These are phyloP conservation scores for Strix aluco DNA, from an alignment of 2,113 vertebrate species.

Conservation along the genomic window DNA sequence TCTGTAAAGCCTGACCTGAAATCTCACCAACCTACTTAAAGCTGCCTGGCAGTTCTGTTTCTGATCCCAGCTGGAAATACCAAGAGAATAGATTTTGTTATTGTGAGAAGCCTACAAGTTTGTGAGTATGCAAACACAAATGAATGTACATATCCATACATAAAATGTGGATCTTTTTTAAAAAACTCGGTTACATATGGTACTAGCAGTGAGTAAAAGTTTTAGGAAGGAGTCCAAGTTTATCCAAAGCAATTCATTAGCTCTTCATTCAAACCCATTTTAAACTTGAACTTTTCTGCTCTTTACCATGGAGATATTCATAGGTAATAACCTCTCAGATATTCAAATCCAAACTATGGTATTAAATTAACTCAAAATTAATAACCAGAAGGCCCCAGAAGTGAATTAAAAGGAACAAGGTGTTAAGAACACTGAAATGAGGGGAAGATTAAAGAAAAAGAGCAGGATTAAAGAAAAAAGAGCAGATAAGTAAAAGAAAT, in stretches of 20 bases:
- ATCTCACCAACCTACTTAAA: not conserved
- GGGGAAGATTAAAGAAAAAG: not conserved
- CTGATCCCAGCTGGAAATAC: not conserved
- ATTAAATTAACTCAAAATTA: constrained; percentile 43
- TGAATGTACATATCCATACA: fast-evolving
- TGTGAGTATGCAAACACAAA: not conserved
- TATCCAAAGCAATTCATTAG: not conserved
- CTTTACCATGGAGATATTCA: not conserved
- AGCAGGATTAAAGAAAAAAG: not conserved
- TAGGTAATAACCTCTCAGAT: not conserved
- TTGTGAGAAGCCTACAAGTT: not conserved
- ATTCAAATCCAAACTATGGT: constrained; percentile 21
- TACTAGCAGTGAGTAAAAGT: not conserved
- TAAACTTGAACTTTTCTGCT: not conserved
- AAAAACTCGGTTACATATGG: not conserved
- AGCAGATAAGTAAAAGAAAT: constrained; percentile 22
- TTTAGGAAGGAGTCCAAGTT: not conserved
- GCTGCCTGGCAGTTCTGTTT: not conserved
- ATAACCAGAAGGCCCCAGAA: constrained; percentile 11
- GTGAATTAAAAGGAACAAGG: constrained; percentile 1
- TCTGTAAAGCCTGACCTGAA: not conserved
- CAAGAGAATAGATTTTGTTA: not conserved
- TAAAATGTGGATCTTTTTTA: not conserved
- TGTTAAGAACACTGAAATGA: constrained; percentile 8
- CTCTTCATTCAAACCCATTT: not conserved